Evolutionary conservation across 2,888 invertebrate species (phyloP).

Genomic region (Diogma glabrata): DNA sequence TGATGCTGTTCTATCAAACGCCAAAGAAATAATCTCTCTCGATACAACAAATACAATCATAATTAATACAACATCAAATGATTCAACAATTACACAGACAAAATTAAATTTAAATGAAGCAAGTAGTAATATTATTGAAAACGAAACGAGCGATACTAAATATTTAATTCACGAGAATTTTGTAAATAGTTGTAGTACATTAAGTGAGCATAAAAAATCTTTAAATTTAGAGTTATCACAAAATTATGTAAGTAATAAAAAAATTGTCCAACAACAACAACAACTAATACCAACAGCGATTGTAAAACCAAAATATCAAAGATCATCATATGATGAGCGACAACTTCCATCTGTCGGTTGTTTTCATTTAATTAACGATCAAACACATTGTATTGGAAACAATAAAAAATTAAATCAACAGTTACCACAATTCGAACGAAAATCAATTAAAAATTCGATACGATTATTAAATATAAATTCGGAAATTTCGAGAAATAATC

Average conservation of each 20-base stretch:
- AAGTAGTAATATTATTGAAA: not conserved
- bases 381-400: not conserved
- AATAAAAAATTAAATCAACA: conserved; percentile 14
- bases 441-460: conserved; percentile 15
- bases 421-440: conserved; percentile 18
- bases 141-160: not conserved
- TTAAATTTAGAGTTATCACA: not conserved
- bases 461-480: conserved; percentile 8
- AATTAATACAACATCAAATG: conserved; percentile 7
- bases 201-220: conserved; percentile 3
- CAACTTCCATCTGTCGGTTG: conserved; percentile 29
- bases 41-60: conserved; percentile 11
- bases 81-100: not conserved
- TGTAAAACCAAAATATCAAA: conserved; percentile 29
- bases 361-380: no score
- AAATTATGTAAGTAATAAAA: not conserved
- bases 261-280: not conserved
- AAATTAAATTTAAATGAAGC: not conserved
- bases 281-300: conserved; percentile 22
- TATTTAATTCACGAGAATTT: not conserved
- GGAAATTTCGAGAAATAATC: not conserved
- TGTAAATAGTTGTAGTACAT: not conserved
- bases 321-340: conserved; percentile 31
- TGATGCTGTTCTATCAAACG: conserved; percentile 24
- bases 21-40: conserved; percentile 22